Conservation (phyloP, 2,797 vertebrate species). For the Crypturellus tataupa region DNA sequence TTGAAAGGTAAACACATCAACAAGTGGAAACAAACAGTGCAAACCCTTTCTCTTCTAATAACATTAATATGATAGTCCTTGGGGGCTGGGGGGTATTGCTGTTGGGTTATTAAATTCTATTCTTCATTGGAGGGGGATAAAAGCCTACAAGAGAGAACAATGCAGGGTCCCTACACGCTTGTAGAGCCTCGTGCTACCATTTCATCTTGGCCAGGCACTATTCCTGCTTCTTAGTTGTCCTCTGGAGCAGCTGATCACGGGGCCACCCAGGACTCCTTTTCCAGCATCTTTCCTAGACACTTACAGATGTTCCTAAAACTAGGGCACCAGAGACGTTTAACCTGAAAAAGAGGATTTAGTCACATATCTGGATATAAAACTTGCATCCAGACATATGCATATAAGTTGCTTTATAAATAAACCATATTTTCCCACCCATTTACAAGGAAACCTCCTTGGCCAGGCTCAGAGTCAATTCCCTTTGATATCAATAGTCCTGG, state of each 20-base stretch:
- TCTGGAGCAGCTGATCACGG: neutral
- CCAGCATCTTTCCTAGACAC: too few relatives aligned
- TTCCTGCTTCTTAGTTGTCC: neutral
- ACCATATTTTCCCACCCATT: neutral
- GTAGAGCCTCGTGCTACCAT: neutral
- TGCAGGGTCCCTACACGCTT: neutral
- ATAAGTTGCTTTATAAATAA: neutral
- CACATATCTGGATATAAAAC: neutral
- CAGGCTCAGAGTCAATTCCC: neutral
- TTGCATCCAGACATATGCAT: neutral
- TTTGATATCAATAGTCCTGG: slow-evolving; percentile 33
- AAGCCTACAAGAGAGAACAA: neutral
- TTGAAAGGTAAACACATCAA: neutral
- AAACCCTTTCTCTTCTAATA: neutral
- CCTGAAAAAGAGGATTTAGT: too few relatives aligned
- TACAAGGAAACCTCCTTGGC: slow-evolving; percentile 1
- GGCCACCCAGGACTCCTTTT: neutral
- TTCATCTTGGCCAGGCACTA: neutral
- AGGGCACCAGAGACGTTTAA: too few relatives aligned
- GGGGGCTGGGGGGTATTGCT: neutral
- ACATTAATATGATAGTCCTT: neutral
- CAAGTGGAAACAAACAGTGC: neutral
- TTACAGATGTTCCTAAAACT: too few relatives aligned
- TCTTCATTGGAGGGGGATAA: neutral
- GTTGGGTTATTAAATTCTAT: neutral